phyloP scores from a whole-genome alignment of 2,888 invertebrate genomes.

The Netelia inedita region DNA sequence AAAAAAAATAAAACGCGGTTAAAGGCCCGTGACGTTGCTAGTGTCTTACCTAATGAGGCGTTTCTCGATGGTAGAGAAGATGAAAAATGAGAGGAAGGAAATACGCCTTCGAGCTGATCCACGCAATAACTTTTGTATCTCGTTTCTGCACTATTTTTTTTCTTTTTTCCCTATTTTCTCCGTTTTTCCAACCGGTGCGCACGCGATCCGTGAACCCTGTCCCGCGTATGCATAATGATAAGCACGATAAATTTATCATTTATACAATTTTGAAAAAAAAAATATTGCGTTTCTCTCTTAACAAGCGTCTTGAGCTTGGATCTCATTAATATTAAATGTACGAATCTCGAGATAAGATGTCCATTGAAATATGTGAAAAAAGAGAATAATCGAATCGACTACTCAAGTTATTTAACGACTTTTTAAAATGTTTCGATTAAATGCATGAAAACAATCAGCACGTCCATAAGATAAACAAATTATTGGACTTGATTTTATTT shows the following conservation, averaged over 20 bases:
- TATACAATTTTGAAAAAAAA: conserved; percentile 30
- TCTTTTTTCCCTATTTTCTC: background rate
- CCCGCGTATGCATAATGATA: conserved; percentile 50
- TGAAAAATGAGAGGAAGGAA: conserved; percentile 17
- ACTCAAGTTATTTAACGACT: background rate
- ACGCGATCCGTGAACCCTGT: conserved; percentile 42
- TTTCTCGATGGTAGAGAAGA: conserved; percentile 19
- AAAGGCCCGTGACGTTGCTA: conserved; percentile 54
- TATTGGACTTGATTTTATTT: no score
- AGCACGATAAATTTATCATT: conserved; percentile 54
- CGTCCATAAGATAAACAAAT: no score
- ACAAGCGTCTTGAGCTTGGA: conserved; percentile 30
- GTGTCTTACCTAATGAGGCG: conserved; percentile 63
- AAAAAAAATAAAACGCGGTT: conserved; percentile 32
- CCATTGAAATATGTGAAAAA: background rate
- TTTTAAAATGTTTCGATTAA: background rate
- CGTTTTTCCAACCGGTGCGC: conserved; percentile 15
- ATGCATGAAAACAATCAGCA: background rate
- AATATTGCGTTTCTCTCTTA: conserved; percentile 9
- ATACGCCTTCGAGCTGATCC: conserved; percentile 45
- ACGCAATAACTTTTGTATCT: conserved; percentile 55
- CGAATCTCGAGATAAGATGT: conserved; percentile 3
- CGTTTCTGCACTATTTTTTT: conserved; percentile 30
- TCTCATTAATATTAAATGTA: conserved; percentile 43
- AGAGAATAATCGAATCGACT: background rate